Conservation (phyloP, 2,113 vertebrate genomes). For the Epinephelus fuscoguttatus region DNA sequence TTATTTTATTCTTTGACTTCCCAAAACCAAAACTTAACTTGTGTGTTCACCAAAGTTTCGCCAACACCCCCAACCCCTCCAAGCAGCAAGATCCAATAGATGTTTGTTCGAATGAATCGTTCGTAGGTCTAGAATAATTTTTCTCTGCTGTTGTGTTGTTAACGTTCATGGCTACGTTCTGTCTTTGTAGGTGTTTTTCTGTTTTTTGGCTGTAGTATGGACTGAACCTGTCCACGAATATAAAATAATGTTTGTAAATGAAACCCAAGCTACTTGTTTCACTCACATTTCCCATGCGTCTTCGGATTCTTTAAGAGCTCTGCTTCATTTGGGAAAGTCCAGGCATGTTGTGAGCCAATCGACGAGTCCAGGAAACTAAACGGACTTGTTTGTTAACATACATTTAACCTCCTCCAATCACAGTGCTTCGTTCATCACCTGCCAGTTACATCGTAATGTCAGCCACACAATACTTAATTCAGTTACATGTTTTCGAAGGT, state of each 20-base stretch:
- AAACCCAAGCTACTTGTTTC: no score
- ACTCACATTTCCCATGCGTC: conserved; percentile 14
- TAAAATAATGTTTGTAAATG: background rate
- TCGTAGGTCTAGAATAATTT: conserved; percentile 38
- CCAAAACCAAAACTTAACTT: conserved; percentile 64
- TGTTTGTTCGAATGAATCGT: conserved; percentile 26
- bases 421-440: background rate
- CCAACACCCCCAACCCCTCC: background rate
- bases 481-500: conserved; percentile 9
- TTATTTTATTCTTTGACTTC: conserved; percentile 39
- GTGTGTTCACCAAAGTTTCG: conserved; percentile 61
- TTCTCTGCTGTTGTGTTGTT: conserved; percentile 48
- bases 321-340: background rate
- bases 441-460: background rate
- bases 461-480: background rate
- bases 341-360: background rate
- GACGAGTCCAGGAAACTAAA: background rate
- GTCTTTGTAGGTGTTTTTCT: background rate
- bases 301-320: background rate
- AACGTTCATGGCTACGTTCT: conserved; percentile 22
- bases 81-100: conserved; percentile 41
- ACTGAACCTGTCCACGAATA: background rate
- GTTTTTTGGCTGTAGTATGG: conserved; percentile 9
- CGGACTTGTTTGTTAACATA: background rate
- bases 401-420: conserved; percentile 20